Evolutionary conservation across 2,888 invertebrate species (phyloP).

Genomic region (Deroplatys truncata): DNA sequence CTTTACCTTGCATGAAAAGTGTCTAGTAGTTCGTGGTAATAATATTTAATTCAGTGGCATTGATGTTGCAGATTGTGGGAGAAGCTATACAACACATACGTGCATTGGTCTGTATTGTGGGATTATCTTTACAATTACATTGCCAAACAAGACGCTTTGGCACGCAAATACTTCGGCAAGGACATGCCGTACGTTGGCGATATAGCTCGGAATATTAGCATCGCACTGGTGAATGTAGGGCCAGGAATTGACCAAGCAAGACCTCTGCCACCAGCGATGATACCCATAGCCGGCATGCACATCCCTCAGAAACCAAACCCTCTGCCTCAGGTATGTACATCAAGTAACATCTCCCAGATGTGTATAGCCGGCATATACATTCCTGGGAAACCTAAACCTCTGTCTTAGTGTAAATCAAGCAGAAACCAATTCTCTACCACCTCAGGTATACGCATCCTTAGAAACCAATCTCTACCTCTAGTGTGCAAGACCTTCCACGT

Average conservation of each 20-base stretch:
- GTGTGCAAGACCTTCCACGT: no score
- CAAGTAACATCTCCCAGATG: no score
- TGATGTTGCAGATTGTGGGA: neutral
- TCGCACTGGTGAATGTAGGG: constrained; percentile 54
- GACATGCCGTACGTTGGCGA: neutral
- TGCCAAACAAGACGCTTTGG: neutral
- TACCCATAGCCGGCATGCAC: constrained; percentile 57
- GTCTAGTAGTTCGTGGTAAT: no score
- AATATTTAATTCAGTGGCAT: no score
- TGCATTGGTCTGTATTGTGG: neutral
- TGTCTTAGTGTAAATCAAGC: no score
- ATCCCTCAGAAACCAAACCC: constrained; percentile 45
- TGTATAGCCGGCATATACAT: no score
- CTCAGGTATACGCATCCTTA: no score
- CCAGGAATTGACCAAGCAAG: constrained; percentile 54
- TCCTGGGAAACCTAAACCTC: no score
- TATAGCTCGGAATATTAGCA: constrained; percentile 35
- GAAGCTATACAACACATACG: neutral
- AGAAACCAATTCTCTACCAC: no score
- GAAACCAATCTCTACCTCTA: no score
- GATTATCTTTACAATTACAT: neutral
- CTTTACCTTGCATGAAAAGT: no score
- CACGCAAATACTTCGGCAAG: constrained; percentile 3
- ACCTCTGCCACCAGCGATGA: constrained; percentile 52
- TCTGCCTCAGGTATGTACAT: constrained; percentile 44